Percentiles rank a stretch among this genome's conserved stretches.
Evolutionary conservation across 1,140 invertebrate genomes (phyloP).

Genomic region (Drosophila pandora): DNA sequence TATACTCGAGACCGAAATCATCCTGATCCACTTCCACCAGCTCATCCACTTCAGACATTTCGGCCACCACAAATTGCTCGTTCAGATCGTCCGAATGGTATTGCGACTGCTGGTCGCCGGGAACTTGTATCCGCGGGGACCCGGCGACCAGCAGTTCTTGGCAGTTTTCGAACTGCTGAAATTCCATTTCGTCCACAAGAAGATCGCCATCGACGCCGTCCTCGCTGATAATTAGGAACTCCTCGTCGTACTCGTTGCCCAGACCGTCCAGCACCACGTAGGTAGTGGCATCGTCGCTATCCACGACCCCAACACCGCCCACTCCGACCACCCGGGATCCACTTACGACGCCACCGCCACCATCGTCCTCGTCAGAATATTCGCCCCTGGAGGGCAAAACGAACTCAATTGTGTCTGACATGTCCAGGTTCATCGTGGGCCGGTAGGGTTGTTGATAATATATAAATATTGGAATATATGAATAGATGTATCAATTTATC

Average conservation of each 20-base stretch:
- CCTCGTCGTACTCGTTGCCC: slow-evolving; percentile 54
- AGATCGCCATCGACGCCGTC: slow-evolving; percentile 43
- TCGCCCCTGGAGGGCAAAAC: slow-evolving; percentile 44
- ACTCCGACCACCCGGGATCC: neutral
- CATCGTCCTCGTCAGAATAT: slow-evolving; percentile 53
- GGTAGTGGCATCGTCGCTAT: slow-evolving; percentile 33
- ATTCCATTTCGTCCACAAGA: slow-evolving; percentile 39
- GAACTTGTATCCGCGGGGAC: slow-evolving; percentile 2
- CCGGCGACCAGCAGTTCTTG: slow-evolving; percentile 28
- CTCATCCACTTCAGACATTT: slow-evolving; percentile 44
- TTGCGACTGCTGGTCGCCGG: slow-evolving; percentile 4
- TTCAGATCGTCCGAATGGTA: slow-evolving; percentile 3
- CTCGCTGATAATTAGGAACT: slow-evolving; percentile 64
- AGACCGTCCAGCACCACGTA: slow-evolving; percentile 60
- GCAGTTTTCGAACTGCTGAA: slow-evolving; percentile 30
- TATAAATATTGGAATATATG: too few species aligned
- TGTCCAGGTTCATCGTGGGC: slow-evolving; percentile 53
- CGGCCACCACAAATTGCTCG: slow-evolving; percentile 32
- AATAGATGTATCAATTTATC: too few species aligned
- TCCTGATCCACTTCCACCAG: slow-evolving; percentile 46
- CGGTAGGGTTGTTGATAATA: too few species aligned
- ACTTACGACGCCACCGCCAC: slow-evolving; percentile 5
- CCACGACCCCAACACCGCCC: slow-evolving; percentile 18
- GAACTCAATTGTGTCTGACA: slow-evolving; percentile 70
- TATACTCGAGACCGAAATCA: neutral